Conservation (phyloP, 2,113 vertebrate genomes). For the Poeciliopsis occidentalis region DNA sequence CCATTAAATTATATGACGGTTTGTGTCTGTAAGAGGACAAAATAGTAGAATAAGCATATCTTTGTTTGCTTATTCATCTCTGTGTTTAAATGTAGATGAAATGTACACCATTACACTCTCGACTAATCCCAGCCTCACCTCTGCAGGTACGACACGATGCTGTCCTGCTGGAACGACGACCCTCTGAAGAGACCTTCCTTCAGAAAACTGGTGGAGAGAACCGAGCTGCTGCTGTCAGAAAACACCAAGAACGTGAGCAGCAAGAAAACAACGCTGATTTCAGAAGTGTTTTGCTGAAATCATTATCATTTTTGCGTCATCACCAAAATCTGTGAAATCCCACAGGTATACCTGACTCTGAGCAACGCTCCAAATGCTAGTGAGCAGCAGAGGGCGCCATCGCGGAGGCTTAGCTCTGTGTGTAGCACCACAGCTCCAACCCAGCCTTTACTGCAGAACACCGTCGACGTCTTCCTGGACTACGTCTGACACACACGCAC, state of each 20-base stretch:
- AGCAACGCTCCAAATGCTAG: conserved; percentile 72
- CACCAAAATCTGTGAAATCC: conserved; percentile 5
- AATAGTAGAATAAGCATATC: neutral
- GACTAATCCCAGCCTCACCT: conserved; percentile 26
- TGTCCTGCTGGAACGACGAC: conserved; percentile 93
- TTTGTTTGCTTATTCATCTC: neutral
- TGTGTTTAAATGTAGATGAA: neutral
- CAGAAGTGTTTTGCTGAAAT: neutral
- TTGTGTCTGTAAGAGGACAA: too few relatives aligned
- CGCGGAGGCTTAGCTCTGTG: conserved; percentile 90
- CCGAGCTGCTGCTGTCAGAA: conserved; percentile 92
- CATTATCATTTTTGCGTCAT: neutral
- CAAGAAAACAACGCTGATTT: neutral
- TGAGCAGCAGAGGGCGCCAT: conserved; percentile 79
- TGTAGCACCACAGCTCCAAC: conserved; percentile 93
- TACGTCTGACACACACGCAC: conserved; percentile 44
- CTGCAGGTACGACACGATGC: conserved; percentile 93
- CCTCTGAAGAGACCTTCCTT: conserved; percentile 94
- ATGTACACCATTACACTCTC: too few relatives aligned
- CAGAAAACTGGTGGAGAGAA: conserved; percentile 91
- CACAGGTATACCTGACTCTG: conserved; percentile 89
- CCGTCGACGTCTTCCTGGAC: conserved; percentile 84
- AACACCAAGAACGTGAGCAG: conserved; percentile 87
- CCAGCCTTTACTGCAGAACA: conserved; percentile 88
- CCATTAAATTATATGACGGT: too few relatives aligned